A percentile compares a stretch with the other conserved stretches of the same genome.
Evolutionary conservation across 2,888 invertebrate genomes (phyloP).

Genomic region (Caprella mutica): DNA sequence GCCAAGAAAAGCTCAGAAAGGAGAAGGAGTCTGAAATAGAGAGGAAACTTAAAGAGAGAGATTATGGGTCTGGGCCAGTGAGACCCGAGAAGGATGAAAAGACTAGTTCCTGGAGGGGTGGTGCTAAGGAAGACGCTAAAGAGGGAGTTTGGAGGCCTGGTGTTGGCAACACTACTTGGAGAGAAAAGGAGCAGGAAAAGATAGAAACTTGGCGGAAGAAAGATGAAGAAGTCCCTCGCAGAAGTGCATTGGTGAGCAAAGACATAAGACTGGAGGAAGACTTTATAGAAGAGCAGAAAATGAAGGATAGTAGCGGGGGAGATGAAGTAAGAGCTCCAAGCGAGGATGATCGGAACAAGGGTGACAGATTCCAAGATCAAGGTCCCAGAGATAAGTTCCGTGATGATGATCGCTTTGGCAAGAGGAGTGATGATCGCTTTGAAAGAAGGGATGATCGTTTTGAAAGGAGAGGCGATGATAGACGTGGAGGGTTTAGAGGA

Average conservation of each 20-base stretch:
- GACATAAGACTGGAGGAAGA: constrained; percentile 5
- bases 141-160: constrained; percentile 13
- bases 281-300: constrained; percentile 2
- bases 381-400: neutral
- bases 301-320: neutral
- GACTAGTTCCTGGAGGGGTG: constrained; percentile 20
- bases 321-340: too few relatives aligned
- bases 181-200: constrained; percentile 28
- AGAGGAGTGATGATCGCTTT: neutral
- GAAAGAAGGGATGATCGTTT: constrained; percentile 3
- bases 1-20: neutral
- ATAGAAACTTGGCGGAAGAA: constrained; percentile 26
- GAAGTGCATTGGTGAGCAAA: neutral
- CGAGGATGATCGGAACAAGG: neutral
- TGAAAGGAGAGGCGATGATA: constrained; percentile 1
- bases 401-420: neutral
- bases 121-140: constrained; percentile 18
- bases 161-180: constrained; percentile 21
- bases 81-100: too few relatives aligned
- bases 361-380: neutral
- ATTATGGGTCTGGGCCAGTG: too few relatives aligned
- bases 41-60: neutral
- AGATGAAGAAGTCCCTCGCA: constrained; percentile 12
- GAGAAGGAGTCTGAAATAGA: neutral
- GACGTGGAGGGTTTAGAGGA: neutral